Conservation (phyloP, 2,797 vertebrate species). For the Clarias platycephalus region DNA sequence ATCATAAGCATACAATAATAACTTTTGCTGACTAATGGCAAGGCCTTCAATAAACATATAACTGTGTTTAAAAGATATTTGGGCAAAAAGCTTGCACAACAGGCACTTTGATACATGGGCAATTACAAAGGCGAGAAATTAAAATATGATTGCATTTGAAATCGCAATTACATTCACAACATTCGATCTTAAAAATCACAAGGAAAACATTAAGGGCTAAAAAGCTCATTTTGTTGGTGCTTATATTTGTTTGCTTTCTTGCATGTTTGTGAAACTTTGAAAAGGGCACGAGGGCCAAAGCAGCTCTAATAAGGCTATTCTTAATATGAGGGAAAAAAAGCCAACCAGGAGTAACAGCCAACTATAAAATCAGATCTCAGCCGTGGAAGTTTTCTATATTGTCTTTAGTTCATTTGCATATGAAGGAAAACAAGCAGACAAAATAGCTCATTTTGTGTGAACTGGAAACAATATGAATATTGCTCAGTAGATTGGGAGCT, state of each 20-base stretch:
- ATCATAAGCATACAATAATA: conserved; percentile 21
- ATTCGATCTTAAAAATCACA: conserved; percentile 20
- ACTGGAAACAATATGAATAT: conserved; percentile 70
- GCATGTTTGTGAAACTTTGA: conserved; percentile 21
- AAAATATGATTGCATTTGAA: conserved; percentile 35
- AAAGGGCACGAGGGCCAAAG: conserved; percentile 23
- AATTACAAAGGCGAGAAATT: conserved; percentile 23
- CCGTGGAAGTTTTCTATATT: conserved; percentile 66
- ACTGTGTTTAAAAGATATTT: conserved; percentile 19
- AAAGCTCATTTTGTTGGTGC: conserved; percentile 16
- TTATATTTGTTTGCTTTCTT: conserved; percentile 32
- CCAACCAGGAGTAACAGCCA: conserved; percentile 44
- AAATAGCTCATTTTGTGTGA: conserved; percentile 76
- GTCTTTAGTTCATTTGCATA: conserved; percentile 74
- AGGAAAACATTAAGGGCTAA: conserved; percentile 20
- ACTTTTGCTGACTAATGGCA: conserved; percentile 24
- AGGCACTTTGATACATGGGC: conserved; percentile 19
- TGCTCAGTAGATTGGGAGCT: conserved; percentile 77
- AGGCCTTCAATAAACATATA: conserved; percentile 28
- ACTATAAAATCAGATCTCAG: conserved; percentile 43
- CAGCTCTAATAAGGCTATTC: conserved; percentile 42
- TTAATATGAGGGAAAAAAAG: conserved; percentile 20
- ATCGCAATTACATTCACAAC: conserved; percentile 28
- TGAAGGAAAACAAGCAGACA: conserved; percentile 63
- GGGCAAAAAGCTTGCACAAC: conserved; percentile 4